Base-by-base conservation (phyloP, 2,113 vertebrate species). In the Corythornis vintsioides region DNA sequence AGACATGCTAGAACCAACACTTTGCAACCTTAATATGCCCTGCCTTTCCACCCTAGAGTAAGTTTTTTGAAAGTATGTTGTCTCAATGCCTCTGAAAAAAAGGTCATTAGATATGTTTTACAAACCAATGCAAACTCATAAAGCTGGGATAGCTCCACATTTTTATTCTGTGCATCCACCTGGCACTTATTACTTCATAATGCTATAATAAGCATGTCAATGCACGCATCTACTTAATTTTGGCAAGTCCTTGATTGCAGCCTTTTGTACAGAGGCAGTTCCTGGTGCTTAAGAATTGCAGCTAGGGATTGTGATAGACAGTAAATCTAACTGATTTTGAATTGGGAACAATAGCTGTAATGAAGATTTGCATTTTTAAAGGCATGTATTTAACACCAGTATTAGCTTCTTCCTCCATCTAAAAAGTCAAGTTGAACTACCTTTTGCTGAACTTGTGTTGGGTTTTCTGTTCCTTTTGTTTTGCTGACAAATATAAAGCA, bases 181-280 rank as follows among this genome's bases (percentile, higher is more conserved):
- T 91, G 92, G 60, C 93, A 88, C 82, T 91, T 95, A 92, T 86
- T 96, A 90, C 61, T 94, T 89, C 93, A 64, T 76, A 83, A 95
- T 86, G 56, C 83, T 92, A 93, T 67, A 90, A 84, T 92, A 88
- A 93, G 81, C 78, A 90, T 79, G 83, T 91, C n/a, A 6, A 87
- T 88, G 85, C 67, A n/a, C 1, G 15, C 89, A 83, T 86, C 83
- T 73, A 86, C 86, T 96, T 95, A 92, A 96, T 94, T 92, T 95
- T 85, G 88, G 90, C 94, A 81, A 92, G 82, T 94, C 77, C 73
- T 92, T 96, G 95, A 94, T 96, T 97, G 89, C 71, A 76, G 73
- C 65, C 60, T 84, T 92, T 96, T 95, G 87, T 94, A 89, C 19
- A 9, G 66, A 75, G 59, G 53, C 82, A 85, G 79, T 77, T 60